These are phyloP conservation scores for Heliconius hortense DNA, from an alignment of 2,888 invertebrate genomes.

Conservation along the genomic window DNA sequence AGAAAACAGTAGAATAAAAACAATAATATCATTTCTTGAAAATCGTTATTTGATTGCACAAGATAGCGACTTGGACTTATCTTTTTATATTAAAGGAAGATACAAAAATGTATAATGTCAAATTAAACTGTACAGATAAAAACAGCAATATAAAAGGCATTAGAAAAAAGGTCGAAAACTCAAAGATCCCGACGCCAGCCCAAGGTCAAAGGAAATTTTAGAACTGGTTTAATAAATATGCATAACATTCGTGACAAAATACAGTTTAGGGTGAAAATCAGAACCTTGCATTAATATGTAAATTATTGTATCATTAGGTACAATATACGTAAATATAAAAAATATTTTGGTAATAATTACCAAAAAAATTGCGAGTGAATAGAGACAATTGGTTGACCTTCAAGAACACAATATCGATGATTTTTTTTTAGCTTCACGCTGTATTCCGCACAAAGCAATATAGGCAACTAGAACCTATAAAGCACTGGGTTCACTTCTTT, in stretches of 20 bases:
- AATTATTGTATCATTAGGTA: background rate
- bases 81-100: background rate
- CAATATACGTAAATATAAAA: background rate
- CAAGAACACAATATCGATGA: background rate
- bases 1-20: background rate
- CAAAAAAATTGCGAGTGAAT: no score
- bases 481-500: no score
- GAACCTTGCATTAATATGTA: background rate
- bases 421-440: background rate
- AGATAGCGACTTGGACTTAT: background rate
- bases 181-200: constrained; percentile 28
- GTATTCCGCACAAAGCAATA: background rate
- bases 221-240: constrained; percentile 29
- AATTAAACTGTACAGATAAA: constrained; percentile 26
- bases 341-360: background rate
- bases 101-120: constrained; percentile 18
- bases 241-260: constrained; percentile 34
- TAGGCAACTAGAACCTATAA: background rate
- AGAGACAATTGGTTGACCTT: background rate
- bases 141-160: constrained; percentile 16
- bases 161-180: constrained; percentile 29
- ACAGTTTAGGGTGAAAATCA: constrained; percentile 24
- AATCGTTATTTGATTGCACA: constrained; percentile 18
- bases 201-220: constrained; percentile 24
- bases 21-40: background rate